Base-by-base conservation (phyloP, 2,113 vertebrate genomes). In the Cyphomyrus discorhynchus region DNA sequence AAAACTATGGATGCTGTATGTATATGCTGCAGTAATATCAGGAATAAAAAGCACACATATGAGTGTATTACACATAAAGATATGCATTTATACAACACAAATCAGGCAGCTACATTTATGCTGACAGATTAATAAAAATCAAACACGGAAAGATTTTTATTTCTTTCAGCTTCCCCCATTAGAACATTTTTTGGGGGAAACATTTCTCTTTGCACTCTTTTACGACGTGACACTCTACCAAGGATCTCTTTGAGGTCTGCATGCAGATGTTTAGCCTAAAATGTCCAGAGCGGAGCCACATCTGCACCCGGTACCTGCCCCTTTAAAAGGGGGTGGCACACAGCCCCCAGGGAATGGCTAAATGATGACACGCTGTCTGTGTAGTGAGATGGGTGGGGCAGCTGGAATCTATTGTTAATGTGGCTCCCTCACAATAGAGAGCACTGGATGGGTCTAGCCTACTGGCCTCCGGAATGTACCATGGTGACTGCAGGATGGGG, bases 401-500 rank as follows among this genome's bases (percentile, higher is more conserved):
- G 47, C 66, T 46, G n/a, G 2, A 39, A 42, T 90, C 89, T 62
- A 91, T 92, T 91, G 91, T 92, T 86, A 90, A 74, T 53, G 77
- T 90, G 86, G 89, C 89, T 89, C 15, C 45, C 56, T 80, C 86
- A 92, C 82, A 93, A 91, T 91, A 83, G 87, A 89, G 74, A 84
- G 19, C 50, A 58, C 53, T 2, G 83, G 45, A 62, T 7, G 56
- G 80, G 88, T 53, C 86, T 27, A 50, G 89, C 70, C 89, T 88
- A 11, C 35, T 5, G 83, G 19, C 27, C 80, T 92, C 91, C 90
- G 52, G 91, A 90, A 93, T 70, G 49, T 88, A 88, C 90, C 58
- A 74, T 88, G 89, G 91, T 24, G 10, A 83, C 42, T 35, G 92
- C 91, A 91, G 92, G 91, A 92, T 80, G 86, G 89, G 86, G 84